Evolutionary conservation across 2,113 vertebrate genomes (phyloP), one percentile per base, ranked within the genome.

Genomic region (Trogon surrucura): DNA sequence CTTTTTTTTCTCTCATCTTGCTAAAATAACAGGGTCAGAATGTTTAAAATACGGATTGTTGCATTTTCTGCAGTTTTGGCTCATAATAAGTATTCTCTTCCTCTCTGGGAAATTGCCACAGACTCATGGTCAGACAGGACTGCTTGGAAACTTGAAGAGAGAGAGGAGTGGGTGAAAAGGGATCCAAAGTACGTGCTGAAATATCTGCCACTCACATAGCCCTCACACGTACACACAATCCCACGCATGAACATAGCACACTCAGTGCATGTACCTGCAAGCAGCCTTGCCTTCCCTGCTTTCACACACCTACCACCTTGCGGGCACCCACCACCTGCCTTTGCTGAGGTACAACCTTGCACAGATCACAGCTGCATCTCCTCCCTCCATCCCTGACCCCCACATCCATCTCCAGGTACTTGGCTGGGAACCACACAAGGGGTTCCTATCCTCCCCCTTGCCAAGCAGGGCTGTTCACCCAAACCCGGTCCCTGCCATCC

Each of bases 1-100:
- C 88, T 95, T 85, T 93, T 96, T 95, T 92, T 93, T 2, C 48
- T 93, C 82, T 72, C 70, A 29, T 81, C 85, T 94, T 94, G 79
- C 95, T 93, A 96, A 91, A 94, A 85, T 85, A 95, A 94, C 91
- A 85, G 70, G 85, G 66, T 78, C 70, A 85, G 89, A 97, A 93
- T 95, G 32, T 92, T 95, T 96, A 88, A 97, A 97, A 90, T 89
- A 56, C 58, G 73, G 23, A 78, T 57, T 57, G 56, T 82, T 95
- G 73, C 32, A 26, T 97, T 89, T 96, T 82, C 66, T 85, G 80
- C 82, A 83, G 64, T 70, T 96, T 91, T 83, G 72, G 30, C 56
- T 90, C 25, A 13, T 83, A 60, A n/a, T 30, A 75, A 93, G 5
- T 71, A 80, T 89, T 94, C 74, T 92, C 20, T 47, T 88, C 34